A percentile compares a stretch with the other conserved stretches of the same genome.
phyloP scores from a whole-genome alignment of 2,888 invertebrate genomes.

The Alcis repandata region DNA sequence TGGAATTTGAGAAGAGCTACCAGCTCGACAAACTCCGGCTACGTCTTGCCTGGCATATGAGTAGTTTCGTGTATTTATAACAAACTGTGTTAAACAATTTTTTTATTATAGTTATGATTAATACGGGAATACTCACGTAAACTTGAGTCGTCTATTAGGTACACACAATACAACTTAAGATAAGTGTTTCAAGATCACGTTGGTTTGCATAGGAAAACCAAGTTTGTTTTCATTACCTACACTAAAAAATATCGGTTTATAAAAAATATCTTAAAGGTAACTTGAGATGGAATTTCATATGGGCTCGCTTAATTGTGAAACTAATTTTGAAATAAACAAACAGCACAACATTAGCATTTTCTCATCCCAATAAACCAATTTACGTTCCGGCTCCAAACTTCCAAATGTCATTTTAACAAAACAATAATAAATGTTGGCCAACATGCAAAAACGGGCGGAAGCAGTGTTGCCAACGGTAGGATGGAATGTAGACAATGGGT shows the following conservation, averaged over 20 bases:
- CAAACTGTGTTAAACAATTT: too few relatives aligned
- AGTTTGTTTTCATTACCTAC: too few relatives aligned
- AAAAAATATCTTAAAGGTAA: background rate
- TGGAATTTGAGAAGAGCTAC: background rate
- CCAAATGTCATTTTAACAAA: slow-evolving; percentile 39
- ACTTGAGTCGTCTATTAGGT: too few relatives aligned
- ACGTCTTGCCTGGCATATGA: too few relatives aligned
- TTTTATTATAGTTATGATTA: too few relatives aligned
- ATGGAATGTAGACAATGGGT: slow-evolving; percentile 49
- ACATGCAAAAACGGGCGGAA: slow-evolving; percentile 54
- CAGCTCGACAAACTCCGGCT: too few relatives aligned
- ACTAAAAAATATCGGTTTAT: too few relatives aligned
- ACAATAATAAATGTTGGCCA: slow-evolving; percentile 48
- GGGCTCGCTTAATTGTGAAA: background rate
- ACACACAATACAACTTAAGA: too few relatives aligned
- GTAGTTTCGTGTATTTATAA: too few relatives aligned
- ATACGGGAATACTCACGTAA: too few relatives aligned
- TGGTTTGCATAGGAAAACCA: too few relatives aligned
- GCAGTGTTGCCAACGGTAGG: slow-evolving; percentile 43
- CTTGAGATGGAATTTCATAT: background rate
- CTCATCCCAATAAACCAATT: slow-evolving; percentile 22
- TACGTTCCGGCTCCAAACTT: slow-evolving; percentile 19
- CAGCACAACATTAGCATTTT: slow-evolving; percentile 4
- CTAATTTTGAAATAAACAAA: background rate
- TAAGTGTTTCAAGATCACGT: too few relatives aligned